Base-by-base conservation (phyloP, 2,888 invertebrate species). In the Patella depressa region DNA sequence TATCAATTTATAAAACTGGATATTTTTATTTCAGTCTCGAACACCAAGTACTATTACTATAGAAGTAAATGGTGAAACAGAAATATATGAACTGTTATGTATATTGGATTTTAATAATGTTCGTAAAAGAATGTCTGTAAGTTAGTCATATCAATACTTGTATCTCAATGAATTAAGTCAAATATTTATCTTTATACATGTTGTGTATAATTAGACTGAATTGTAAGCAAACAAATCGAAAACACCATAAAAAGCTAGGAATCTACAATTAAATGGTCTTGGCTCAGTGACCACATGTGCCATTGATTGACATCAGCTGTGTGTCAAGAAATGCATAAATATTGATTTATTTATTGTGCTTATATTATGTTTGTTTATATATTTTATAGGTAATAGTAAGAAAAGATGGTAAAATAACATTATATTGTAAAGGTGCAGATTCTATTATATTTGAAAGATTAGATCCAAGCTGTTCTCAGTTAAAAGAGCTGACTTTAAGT, bases 21-120 rank as follows among this genome's bases (percentile, higher is more conserved):
- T 65, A 73, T 73, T 19, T 78, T 72, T 71, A 34, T 85, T 88
- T 73, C 85, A 93, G 89, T 91, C 91, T 45, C 89, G 93, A 70
- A 93, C 93, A 9, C 93, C 93, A 2, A 90, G 89, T 73, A 92
- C 92, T 29, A 93, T 93, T 11, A 93, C 93, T 2, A 92, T 93
- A 73, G 93, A 95, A 94, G 96, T 97, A 86, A 89, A 92, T 84
- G 94, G 93, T 0, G 85, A 91, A 78, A 91, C 90, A 77, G 93
- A 93, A 90, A 92, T 92, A 1, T 98, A 98, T 93, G 98, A 99
- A 92, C 94, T 99, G 88, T 94, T 99, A 86, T 97, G 97, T 93
- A 99, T 99, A 92, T 94, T 99, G 90, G 99, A 99, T 93, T 99
- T 99, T 93, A 98, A 99, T 94, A 99, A 99, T 93, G 96, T 98